Base-by-base conservation (phyloP, 2,797 vertebrate species). In the Hylomyscus alleni region DNA sequence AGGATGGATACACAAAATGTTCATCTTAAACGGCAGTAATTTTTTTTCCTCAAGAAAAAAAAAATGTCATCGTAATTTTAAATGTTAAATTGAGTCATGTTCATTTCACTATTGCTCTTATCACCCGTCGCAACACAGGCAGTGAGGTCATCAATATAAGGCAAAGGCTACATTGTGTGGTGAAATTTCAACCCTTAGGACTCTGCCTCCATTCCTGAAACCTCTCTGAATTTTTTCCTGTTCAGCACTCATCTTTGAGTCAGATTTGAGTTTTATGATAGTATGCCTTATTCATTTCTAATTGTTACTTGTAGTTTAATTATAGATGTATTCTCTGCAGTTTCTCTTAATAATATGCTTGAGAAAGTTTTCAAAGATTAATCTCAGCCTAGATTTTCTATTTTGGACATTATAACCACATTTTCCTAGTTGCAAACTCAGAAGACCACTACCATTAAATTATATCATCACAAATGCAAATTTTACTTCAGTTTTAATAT, bases 361-460 rank as follows among this genome's bases (percentile, higher is more conserved):
- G 95, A 95, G 17, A 29, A 93, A 78, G n/a, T 65, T 94, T 89
- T 96, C 22, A 95, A 67, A 91, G 96, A 91, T 88, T n/a, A 86
- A 37, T 93, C 1, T 93, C 34, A 29, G 3, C 96, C 37, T 40
- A 95, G 1, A 3, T 95, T 96, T 97, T 26, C 81, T 44, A 73
- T 11, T 58, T 91, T 97, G 94, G 19, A 93, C n/a, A 22, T 60
- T 93, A 95, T 31, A 89, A 87, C 52, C 20, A 88, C 4, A 93
- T 7, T 52, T 92, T 96, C 81, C 58, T 9, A 37, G 72, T 90
- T 96, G 96, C 44, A 95, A 50, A 93, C 31, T 58, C 4, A 92
- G 34, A 93, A 80, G 91, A 34, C 29, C 78, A 2, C 95, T 95
- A 62, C 62, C 3, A 78, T 93, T 97, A 93, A 94, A 94, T 15